A percentile compares a stretch with the other conserved stretches of the same genome.
These are phyloP conservation scores for Hozukius guyotensis DNA, from an alignment of 2,797 vertebrate species.

Conservation along the genomic window DNA sequence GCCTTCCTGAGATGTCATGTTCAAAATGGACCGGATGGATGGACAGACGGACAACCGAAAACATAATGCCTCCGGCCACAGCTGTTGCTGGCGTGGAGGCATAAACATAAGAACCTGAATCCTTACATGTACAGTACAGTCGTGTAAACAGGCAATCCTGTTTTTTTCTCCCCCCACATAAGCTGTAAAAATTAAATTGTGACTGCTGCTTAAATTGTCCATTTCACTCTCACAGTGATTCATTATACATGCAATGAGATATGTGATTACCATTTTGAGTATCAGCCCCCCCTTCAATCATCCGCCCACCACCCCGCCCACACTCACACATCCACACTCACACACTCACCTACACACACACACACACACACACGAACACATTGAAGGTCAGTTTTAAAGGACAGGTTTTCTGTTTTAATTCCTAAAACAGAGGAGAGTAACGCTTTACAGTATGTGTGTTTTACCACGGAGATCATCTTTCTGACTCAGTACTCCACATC, in stretches of 20 bases:
- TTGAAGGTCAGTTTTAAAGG: slow-evolving; percentile 70
- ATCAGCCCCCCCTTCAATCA: slow-evolving; percentile 46
- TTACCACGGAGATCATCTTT: slow-evolving; percentile 36
- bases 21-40: too few relatives aligned
- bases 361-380: slow-evolving; percentile 6
- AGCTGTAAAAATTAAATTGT: slow-evolving; percentile 40
- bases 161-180: slow-evolving; percentile 5
- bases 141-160: slow-evolving; percentile 39
- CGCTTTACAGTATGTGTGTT: slow-evolving; percentile 31
- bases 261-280: slow-evolving; percentile 77
- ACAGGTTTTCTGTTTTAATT: slow-evolving; percentile 62
- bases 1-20: too few relatives aligned
- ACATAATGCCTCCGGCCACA: too few relatives aligned
- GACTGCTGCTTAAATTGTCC: slow-evolving; percentile 54
- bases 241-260: slow-evolving; percentile 77
- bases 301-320: slow-evolving; percentile 47
- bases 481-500: slow-evolving; percentile 51
- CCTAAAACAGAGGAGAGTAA: slow-evolving; percentile 33
- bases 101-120: background rate
- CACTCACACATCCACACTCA: background rate
- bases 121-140: background rate
- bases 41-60: too few relatives aligned
- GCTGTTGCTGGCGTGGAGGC: too few relatives aligned
- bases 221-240: slow-evolving; percentile 61
- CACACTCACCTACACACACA: background rate